Evolutionary conservation across 2,888 invertebrate genomes (phyloP), one percentile per base, ranked within the genome.

Genomic region (Sabellastarte sp.): DNA sequence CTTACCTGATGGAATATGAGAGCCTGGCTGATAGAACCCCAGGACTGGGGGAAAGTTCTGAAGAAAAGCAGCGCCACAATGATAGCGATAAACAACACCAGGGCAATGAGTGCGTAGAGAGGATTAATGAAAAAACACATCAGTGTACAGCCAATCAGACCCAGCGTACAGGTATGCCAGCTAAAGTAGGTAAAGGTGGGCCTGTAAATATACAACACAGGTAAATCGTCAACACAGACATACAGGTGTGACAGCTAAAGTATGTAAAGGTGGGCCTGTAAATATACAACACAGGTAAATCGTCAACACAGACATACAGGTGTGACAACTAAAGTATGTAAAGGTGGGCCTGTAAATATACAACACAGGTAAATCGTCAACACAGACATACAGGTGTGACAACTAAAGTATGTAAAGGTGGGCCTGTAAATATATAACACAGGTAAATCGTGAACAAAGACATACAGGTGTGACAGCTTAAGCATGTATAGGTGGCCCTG

Each of bases 21-120:
- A n/a, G 99, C 97, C 86, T 99, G 99, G 26, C 95, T 95, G 74
- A 99, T 95, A 61, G 95, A 95, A 33, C 99, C 99, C 97, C 99
- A 99, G 71, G 88, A 88, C 24, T 92, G 91, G 32, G 92, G 91
- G 0, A 96, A 93, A 0, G 95, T 93, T 31, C 86, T 81, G 72
- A 86, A 83, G 85, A 99, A 98, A 66, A 99, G 87, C 20, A 41
- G 20, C 70, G 95, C 90, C 65, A 98, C 91, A 62, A 98, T 90
- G 60, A 98, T 86, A 67, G 93, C 86, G 74, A 94, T 86, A 79
- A 95, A 92, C 29, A 93, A 86, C 60, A 95, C 89, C 68, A 97
- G 90, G 72, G 94, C 93, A 66, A 92, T 89, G 4, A 91, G 90
- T 20, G 96, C 92, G 84, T 94, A 93, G 67, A 95, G 89, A 4